Evolutionary conservation across 2,888 invertebrate species (phyloP).

Genomic region (Cotesia congregata): DNA sequence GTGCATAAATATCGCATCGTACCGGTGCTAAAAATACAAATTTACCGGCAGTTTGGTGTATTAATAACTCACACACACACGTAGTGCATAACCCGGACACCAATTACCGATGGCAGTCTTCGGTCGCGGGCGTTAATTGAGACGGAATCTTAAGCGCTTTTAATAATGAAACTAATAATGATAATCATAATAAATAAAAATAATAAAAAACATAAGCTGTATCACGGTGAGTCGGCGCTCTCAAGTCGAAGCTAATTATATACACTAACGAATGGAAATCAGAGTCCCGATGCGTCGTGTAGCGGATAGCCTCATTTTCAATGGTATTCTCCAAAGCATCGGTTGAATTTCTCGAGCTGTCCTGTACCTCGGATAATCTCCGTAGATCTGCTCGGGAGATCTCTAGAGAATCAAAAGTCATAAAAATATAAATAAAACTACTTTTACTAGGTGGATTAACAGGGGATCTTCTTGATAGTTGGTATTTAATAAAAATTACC

Average conservation of each 20-base stretch:
- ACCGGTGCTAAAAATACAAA: not conserved
- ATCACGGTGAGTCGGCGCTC: constrained; percentile 32
- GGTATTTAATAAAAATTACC: not conserved
- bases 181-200: not conserved
- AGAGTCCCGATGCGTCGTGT: constrained; percentile 42
- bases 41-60: not conserved
- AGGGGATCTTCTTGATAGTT: not conserved
- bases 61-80: not conserved
- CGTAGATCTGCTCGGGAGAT: not conserved
- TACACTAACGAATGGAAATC: constrained; percentile 57
- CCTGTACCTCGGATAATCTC: not conserved
- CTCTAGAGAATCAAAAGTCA: not conserved
- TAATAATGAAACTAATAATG: constrained; percentile 11
- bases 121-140: constrained; percentile 31
- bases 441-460: not conserved
- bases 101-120: constrained; percentile 11
- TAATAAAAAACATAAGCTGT: not conserved
- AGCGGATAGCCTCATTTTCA: constrained; percentile 37
- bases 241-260: constrained; percentile 56
- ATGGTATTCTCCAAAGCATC: constrained; percentile 20
- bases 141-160: constrained; percentile 27
- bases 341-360: constrained; percentile 9
- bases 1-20: not conserved
- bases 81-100: not conserved
- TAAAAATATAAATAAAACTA: constrained; percentile 19